These are phyloP conservation scores for Frankliniella intonsa DNA, from an alignment of 2,888 invertebrate species.

Conservation along the genomic window DNA sequence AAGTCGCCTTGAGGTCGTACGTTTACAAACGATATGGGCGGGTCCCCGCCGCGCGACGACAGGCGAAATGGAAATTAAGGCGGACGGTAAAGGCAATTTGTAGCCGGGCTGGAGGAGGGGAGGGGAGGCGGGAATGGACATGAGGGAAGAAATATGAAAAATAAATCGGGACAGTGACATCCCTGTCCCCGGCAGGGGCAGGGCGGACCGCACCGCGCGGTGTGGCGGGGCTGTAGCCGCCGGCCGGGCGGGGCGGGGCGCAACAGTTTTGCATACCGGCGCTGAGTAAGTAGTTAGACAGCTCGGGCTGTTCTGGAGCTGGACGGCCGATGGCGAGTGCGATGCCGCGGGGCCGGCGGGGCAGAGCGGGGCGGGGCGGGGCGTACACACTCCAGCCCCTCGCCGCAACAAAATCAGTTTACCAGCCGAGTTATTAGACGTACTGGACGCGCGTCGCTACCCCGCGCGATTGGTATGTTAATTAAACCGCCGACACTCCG, in stretches of 20 bases:
- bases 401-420: constrained; percentile 4
- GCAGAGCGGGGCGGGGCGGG: neutral
- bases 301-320: no score
- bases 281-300: constrained; percentile 13
- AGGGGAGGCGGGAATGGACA: no score
- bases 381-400: neutral
- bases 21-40: no score
- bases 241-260: neutral
- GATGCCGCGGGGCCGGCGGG: neutral
- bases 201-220: neutral
- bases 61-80: no score
- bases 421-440: constrained; percentile 1
- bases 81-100: no score
- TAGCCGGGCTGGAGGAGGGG: no score
- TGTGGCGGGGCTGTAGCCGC: neutral
- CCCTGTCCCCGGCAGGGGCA: no score
- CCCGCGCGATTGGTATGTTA: neutral
- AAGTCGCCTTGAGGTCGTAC: no score
- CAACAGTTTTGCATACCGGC: neutral
- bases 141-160: no score
- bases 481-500: neutral
- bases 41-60: no score
- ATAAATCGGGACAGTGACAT: no score
- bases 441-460: constrained; percentile 5
- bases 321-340: neutral